phyloP scores from a whole-genome alignment of 2,797 vertebrate species.

The Cuniculus paca region DNA sequence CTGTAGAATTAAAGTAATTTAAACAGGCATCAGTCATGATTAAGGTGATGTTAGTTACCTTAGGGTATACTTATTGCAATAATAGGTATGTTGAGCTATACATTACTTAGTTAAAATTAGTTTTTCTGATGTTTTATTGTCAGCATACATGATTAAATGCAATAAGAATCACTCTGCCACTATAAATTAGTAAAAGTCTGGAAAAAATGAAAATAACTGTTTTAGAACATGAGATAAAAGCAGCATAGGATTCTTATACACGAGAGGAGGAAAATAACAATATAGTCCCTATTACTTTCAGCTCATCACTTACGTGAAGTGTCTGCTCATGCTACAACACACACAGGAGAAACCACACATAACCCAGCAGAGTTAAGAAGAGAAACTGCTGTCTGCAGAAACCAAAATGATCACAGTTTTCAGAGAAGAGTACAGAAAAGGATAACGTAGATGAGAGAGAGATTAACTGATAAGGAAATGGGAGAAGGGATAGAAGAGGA shows the following conservation, averaged over 20 bases:
- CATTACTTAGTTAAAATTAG: background rate
- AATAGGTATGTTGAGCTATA: background rate
- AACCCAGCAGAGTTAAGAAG: background rate
- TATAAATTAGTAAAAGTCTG: background rate
- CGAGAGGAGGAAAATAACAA: background rate
- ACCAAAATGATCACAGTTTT: background rate
- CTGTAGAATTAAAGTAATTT: background rate
- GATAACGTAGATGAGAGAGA: background rate
- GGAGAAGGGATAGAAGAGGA: too few species aligned
- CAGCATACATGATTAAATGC: background rate
- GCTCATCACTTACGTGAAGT: background rate
- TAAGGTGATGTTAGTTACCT: background rate
- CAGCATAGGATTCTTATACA: background rate
- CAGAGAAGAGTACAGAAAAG: background rate
- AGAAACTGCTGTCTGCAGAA: background rate
- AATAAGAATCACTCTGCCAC: background rate
- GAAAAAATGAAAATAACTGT: background rate
- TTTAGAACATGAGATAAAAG: background rate
- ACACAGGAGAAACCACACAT: background rate
- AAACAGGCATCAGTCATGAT: background rate
- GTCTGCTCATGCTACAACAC: background rate
- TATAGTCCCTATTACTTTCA: background rate
- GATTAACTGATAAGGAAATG: too few species aligned
- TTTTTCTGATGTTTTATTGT: background rate
- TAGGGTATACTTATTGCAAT: background rate